phyloP scores from a whole-genome alignment of 2,113 vertebrate genomes.

The Hylia prasina region DNA sequence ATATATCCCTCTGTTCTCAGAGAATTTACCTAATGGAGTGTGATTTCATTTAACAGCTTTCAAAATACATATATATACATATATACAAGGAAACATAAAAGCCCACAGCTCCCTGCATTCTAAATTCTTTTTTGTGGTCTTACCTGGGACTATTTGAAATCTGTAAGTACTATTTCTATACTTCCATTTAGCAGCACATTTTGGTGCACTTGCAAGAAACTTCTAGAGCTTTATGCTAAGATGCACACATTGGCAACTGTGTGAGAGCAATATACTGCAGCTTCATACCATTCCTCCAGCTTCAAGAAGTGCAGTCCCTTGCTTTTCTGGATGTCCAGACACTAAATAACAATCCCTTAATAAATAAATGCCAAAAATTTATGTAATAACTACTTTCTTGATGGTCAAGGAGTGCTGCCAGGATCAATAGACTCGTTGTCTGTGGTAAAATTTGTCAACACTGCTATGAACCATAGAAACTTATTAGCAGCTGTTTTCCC shows the following conservation, averaged over 20 bases:
- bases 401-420: background rate
- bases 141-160: background rate
- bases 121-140: background rate
- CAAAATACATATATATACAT: background rate
- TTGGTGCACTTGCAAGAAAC: background rate
- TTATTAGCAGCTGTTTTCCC: background rate
- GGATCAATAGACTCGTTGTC: background rate
- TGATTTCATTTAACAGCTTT: background rate
- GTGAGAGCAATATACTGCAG: background rate
- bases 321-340: background rate
- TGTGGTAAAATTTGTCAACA: background rate
- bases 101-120: background rate
- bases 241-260: background rate
- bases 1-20: background rate
- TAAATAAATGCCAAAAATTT: background rate
- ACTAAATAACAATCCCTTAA: background rate
- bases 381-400: background rate
- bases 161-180: background rate
- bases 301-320: background rate
- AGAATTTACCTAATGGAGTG: background rate
- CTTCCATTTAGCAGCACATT: background rate
- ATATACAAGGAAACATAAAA: background rate
- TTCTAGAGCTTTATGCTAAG: background rate
- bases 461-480: background rate
- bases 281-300: background rate